phyloP scores from a whole-genome alignment of 2,888 invertebrate species.

The Cerastoderma edule region DNA sequence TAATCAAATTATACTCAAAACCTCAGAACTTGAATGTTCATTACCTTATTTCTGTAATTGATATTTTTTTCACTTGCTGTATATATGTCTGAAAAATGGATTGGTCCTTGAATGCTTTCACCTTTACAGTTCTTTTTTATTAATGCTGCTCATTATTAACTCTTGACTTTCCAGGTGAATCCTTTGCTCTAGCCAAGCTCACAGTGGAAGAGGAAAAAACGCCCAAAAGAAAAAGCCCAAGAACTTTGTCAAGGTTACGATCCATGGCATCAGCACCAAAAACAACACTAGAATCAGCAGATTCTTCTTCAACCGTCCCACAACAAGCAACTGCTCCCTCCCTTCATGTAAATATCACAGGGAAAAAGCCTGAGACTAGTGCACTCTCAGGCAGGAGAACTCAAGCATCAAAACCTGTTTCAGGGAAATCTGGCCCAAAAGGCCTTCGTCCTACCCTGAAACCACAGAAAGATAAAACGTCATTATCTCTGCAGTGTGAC shows the following conservation, averaged over 20 bases:
- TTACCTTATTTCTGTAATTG: no score
- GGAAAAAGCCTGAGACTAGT: conserved; percentile 1
- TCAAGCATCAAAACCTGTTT: conserved; percentile 19
- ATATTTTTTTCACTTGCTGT: no score
- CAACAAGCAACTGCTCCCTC: not conserved
- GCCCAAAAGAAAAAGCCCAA: conserved; percentile 52
- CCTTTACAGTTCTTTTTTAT: no score
- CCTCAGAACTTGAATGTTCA: no score
- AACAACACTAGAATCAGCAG: conserved; percentile 1
- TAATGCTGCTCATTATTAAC: no score
- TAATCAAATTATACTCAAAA: no score
- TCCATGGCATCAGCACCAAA: conserved; percentile 10
- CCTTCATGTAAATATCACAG: not conserved
- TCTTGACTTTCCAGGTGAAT: conserved; percentile 14
- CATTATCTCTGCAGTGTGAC: conserved; percentile 34
- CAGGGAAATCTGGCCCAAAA: conserved; percentile 31
- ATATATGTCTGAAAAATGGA: no score
- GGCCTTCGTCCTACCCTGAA: conserved; percentile 32
- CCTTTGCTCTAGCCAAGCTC: conserved; percentile 19
- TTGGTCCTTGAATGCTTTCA: no score
- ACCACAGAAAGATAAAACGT: not conserved
- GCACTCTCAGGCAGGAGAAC: not conserved
- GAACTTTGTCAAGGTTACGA: conserved; percentile 41
- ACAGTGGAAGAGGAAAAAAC: conserved; percentile 41
- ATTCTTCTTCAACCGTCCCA: not conserved